Conservation (phyloP, 2,113 vertebrate species). For the Panthera uncia region DNA sequence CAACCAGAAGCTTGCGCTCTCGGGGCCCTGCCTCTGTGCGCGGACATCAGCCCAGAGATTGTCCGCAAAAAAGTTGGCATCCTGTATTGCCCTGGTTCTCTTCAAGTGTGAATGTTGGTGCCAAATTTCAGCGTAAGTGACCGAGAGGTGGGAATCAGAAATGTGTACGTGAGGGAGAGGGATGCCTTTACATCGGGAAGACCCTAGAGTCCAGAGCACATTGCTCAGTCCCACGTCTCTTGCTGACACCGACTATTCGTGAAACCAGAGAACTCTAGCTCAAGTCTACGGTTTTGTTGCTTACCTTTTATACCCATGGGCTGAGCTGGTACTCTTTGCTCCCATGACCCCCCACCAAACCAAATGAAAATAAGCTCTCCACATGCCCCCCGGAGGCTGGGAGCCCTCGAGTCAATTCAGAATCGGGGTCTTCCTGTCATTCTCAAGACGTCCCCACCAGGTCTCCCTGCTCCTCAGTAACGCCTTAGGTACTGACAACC, state of each 20-base stretch:
- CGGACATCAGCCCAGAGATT: neutral
- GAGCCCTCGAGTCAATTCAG: neutral
- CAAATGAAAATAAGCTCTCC: neutral
- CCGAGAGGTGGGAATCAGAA: neutral
- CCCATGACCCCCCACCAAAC: neutral
- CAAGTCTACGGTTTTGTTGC: neutral
- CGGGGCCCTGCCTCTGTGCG: neutral
- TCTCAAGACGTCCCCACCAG: neutral
- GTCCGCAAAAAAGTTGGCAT: neutral
- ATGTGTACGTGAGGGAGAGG: neutral
- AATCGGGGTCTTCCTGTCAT: neutral
- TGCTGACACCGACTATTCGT: neutral
- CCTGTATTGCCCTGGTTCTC: neutral
- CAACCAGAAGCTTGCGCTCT: neutral
- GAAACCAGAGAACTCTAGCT: neutral
- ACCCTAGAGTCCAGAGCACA: neutral
- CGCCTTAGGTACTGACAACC: slow-evolving; percentile 23
- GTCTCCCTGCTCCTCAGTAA: slow-evolving; percentile 22
- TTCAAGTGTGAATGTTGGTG: neutral
- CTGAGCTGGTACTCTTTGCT: neutral
- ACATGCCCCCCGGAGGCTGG: neutral
- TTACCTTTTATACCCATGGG: neutral
- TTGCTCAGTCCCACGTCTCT: neutral
- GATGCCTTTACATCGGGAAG: neutral
- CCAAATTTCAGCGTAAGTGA: neutral